These are phyloP conservation scores for Pelobates fuscus DNA, from an alignment of 2,113 vertebrate genomes.

Conservation along the genomic window DNA sequence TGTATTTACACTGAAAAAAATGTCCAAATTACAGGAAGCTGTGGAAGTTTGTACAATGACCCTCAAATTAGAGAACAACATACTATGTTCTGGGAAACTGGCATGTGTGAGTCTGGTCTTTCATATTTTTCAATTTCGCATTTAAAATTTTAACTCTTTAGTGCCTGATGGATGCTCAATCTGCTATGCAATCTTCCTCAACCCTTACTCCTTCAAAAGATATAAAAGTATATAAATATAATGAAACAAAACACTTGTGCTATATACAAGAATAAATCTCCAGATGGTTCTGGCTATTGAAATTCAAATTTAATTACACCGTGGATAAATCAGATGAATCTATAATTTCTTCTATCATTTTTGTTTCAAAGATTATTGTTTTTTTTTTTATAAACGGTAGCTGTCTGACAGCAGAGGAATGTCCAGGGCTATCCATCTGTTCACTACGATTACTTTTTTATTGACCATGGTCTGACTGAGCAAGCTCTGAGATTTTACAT, in stretches of 20 bases:
- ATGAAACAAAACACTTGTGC: constrained; percentile 12
- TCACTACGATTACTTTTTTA: no score
- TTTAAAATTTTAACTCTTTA: neutral
- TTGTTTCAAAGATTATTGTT: neutral
- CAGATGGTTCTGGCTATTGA: constrained; percentile 32
- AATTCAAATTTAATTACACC: constrained; percentile 30
- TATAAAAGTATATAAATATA: neutral
- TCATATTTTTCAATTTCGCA: constrained; percentile 9
- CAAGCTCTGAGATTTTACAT: no score
- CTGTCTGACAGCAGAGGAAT: neutral
- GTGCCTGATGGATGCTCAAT: no score
- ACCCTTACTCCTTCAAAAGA: neutral
- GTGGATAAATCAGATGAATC: constrained; percentile 24
- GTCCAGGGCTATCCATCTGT: no score
- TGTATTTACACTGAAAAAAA: constrained; percentile 69
- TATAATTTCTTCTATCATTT: constrained; percentile 27
- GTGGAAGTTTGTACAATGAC: constrained; percentile 65
- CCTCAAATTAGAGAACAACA: constrained; percentile 38
- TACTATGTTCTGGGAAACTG: neutral
- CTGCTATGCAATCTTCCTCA: no score
- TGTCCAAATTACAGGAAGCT: constrained; percentile 67
- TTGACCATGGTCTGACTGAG: no score
- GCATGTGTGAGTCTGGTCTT: neutral
- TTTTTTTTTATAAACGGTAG: neutral
- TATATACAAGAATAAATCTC: constrained; percentile 12